Evolutionary conservation across 2,113 vertebrate species (phyloP).

Genomic region (Grammomys dolichurus): DNA sequence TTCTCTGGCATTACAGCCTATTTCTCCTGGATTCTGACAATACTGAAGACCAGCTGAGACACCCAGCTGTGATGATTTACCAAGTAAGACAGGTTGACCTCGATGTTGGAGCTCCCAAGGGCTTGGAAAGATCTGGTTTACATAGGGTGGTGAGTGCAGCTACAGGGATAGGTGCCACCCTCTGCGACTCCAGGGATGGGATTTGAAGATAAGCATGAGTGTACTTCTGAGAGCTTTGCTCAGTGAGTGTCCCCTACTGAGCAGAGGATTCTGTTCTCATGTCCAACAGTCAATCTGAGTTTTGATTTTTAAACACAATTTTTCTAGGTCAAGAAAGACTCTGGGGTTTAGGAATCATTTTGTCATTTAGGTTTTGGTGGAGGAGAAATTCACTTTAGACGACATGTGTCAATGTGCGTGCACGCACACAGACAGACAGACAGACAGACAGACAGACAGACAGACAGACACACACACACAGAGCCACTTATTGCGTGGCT

Average conservation of each 20-base stretch:
- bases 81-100: neutral
- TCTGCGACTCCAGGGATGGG: neutral
- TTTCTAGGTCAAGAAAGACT: slow-evolving; percentile 55
- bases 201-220: slow-evolving; percentile 45
- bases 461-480: slow-evolving; percentile 69
- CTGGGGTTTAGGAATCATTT: slow-evolving; percentile 69
- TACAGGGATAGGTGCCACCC: neutral
- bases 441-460: neutral
- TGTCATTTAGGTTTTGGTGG: slow-evolving; percentile 67
- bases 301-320: slow-evolving; percentile 68
- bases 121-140: neutral
- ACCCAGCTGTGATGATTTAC: slow-evolving; percentile 29
- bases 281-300: slow-evolving; percentile 67
- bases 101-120: neutral
- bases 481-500: slow-evolving; percentile 79
- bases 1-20: neutral
- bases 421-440: neutral
- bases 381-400: slow-evolving; percentile 79
- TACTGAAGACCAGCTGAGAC: neutral
- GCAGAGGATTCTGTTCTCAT: slow-evolving; percentile 58
- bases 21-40: neutral
- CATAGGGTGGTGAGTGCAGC: neutral
- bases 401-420: neutral
- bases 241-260: slow-evolving; percentile 7
- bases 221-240: neutral